Base-by-base conservation (phyloP, 2,113 vertebrate genomes). In the Myrmophylax atrothorax region DNA sequence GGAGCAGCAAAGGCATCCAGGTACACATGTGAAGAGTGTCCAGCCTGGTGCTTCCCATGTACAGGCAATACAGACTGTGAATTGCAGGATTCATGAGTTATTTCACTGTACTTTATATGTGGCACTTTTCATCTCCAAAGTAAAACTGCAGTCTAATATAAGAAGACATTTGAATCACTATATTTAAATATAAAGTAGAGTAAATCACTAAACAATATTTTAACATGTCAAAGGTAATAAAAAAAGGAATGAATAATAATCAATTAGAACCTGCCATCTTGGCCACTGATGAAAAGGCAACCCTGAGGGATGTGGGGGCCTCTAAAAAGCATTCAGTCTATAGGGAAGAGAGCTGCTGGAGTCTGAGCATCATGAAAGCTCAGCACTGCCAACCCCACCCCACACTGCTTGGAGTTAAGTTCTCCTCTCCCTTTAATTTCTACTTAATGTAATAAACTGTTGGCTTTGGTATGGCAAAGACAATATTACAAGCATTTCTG, bases 161-260 rank as follows among this genome's bases (percentile, higher is more conserved):
- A 68, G 89, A 90, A 88, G 76, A 59, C 49, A 72, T 87, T 93
- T 58, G 83, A 82, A 95, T 84, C 83, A 62, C 46, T 82, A 25
- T 42, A 64, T 87, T 96, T 84, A 92, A 93, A 93, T 87, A 86
- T 28, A 85, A 87, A 88, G 53, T 46, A 42, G 10, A 92, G 46
- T 84, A 85, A 95, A 96, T 79, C 66, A 82, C 24, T 84, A 84
- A 95, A 88, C 18, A 81, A 49, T 55, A 79, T 84, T 94, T 93
- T 74, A 60, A 56, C 7, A 2, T 59, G 70, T 73, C 66, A 66
- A 86, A 78, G 35, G 44, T 47, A 86, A 93, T 63, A 73, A 81
- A 89, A 83, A 69, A 86, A 40, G 2, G 17, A 91, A 91, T 40
- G 17, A 81, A 14, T 46, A 88, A 81, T 72, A 68, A 91, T 90